These are phyloP conservation scores for Halcyon smyrnensis DNA, from an alignment of 2,797 vertebrate species.

Conservation along the genomic window DNA sequence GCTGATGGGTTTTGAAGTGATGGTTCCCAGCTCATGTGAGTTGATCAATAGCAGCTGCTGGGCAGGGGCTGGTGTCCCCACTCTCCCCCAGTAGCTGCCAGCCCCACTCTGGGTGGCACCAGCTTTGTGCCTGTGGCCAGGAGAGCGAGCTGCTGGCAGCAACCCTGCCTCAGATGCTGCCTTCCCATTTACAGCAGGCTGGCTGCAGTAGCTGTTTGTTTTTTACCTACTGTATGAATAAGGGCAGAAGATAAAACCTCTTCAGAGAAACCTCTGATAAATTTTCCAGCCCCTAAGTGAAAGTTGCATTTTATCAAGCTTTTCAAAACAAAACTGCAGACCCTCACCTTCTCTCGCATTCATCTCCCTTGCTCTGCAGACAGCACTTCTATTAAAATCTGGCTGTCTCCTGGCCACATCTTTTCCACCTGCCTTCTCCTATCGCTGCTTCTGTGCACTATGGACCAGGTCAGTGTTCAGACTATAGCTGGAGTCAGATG, in stretches of 20 bases:
- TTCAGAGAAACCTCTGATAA: neutral
- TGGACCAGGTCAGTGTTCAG: neutral
- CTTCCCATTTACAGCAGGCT: neutral
- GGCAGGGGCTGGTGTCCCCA: too few species aligned
- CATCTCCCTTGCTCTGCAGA: neutral
- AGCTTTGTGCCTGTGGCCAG: rapidly evolving
- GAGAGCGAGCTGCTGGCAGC: rapidly evolving
- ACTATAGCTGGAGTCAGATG: neutral
- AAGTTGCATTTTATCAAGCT: neutral
- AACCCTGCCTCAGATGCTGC: neutral
- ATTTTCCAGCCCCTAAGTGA: neutral
- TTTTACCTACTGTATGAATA: neutral
- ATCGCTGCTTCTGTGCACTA: neutral
- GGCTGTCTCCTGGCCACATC: neutral
- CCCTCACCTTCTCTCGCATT: neutral
- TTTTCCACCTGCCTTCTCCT: neutral
- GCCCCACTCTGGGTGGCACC: neutral
- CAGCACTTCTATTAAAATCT: neutral
- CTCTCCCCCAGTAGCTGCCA: too few species aligned
- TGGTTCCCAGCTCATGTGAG: neutral
- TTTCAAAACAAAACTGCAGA: neutral
- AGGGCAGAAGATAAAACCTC: neutral
- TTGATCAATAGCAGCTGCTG: neutral
- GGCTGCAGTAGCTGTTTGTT: neutral
- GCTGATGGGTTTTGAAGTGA: neutral